Percentiles rank a stretch among this genome's conserved stretches.
These are phyloP conservation scores for Tigriopus californicus DNA, from an alignment of 2,888 invertebrate genomes.

Conservation along the genomic window DNA sequence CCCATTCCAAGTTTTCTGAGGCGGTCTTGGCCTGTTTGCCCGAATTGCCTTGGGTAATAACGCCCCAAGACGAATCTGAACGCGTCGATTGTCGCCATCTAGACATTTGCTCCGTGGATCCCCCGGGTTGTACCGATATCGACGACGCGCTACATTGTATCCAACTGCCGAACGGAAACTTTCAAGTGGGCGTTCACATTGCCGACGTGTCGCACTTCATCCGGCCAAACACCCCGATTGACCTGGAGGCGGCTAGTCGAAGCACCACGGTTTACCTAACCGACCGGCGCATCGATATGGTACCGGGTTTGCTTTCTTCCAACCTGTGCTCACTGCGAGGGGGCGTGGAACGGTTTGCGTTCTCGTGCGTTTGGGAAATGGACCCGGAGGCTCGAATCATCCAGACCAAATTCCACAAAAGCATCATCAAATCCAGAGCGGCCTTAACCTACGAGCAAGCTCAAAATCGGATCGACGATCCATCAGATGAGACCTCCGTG, in stretches of 20 bases:
- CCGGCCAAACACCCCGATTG: slow-evolving; percentile 72
- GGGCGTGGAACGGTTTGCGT: slow-evolving; percentile 75
- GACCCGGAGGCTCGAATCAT: slow-evolving; percentile 62
- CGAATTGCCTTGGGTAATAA: slow-evolving; percentile 67
- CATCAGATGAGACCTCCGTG: slow-evolving; percentile 44
- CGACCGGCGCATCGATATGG: slow-evolving; percentile 31
- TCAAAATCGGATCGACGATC: slow-evolving; percentile 77
- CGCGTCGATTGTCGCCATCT: slow-evolving; percentile 67
- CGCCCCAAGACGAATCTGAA: slow-evolving; percentile 48
- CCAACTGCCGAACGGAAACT: slow-evolving; percentile 46
- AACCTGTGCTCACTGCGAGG: slow-evolving; percentile 87
- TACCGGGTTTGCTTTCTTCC: slow-evolving; percentile 65
- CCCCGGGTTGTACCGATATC: slow-evolving; percentile 95
- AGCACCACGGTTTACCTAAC: slow-evolving; percentile 93
- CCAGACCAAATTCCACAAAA: slow-evolving; percentile 60
- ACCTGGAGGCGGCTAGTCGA: slow-evolving; percentile 75
- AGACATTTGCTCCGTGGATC: slow-evolving; percentile 86
- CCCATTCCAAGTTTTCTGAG: slow-evolving; percentile 84
- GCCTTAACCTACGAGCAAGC: slow-evolving; percentile 96
- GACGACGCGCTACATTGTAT: slow-evolving; percentile 92
- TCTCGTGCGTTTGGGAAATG: slow-evolving; percentile 89
- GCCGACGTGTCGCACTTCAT: slow-evolving; percentile 98
- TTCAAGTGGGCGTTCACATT: slow-evolving; percentile 82
- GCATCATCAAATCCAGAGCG: slow-evolving; percentile 70
- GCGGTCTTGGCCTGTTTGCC: slow-evolving; percentile 82